Evolutionary conservation across 2,888 invertebrate genomes (phyloP), one percentile per base, ranked within the genome.

Genomic region (Aleiodes testaceus): DNA sequence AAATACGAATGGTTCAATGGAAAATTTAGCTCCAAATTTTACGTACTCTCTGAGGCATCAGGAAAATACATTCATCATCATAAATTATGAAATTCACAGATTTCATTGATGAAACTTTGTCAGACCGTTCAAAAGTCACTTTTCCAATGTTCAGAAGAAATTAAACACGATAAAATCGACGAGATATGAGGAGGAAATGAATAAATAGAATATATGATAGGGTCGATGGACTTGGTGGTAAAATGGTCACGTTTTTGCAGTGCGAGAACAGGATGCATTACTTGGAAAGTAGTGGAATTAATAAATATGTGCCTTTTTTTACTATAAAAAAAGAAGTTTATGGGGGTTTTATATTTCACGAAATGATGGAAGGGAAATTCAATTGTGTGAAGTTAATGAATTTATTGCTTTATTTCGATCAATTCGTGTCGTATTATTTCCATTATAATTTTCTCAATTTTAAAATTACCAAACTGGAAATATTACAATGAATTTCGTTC

Each of bases 241-340:
- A 71, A 72, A 73, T 68, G 73, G 76, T 80, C 74, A 73, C 76
- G 75, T 75, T 59, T 53, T 59, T 72, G 72, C 75, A 74, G 76
- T 74, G 80, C 80, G 80, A 11, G 36, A 80, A 80, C 82, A 83
- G 83, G 82, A 84, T 83, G 83, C 79, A 80, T 81, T 83, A 84
- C 81, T 83, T 81, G 75, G 79, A 79, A 79, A 77, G 75, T 79
- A 75, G 75, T 74, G 78, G 78, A 82, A 82, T 82, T 80, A 78
- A 80, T 80, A 80, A 76, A 72, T 61, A 71, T 55, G 78, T 65
- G 73, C 69, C 45, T 45, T 18, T 42, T 59, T 30, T 42, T 59
- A 42, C 45, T 61, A 6, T 4, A 30, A 49, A 42, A 68, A 49
- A 68, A 36, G 1, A 36, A 36, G 9, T 0, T 36, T 36, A 12